These are phyloP conservation scores for Otolemur crassicaudatus DNA, from an alignment of 2,797 vertebrate species.

Conservation along the genomic window DNA sequence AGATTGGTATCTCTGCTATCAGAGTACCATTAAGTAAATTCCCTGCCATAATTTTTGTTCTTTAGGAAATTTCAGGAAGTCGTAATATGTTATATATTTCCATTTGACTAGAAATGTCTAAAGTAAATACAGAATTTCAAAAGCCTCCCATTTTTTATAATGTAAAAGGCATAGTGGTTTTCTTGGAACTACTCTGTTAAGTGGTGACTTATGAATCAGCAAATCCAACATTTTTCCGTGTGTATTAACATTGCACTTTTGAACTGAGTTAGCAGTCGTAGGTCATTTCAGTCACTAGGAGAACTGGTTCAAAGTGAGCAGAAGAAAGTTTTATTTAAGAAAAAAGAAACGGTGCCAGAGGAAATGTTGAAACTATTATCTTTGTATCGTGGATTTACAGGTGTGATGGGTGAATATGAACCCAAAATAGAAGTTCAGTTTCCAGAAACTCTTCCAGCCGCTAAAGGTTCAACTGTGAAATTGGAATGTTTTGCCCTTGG, in stretches of 20 bases:
- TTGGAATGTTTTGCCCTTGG: constrained; percentile 97
- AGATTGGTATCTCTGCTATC: neutral
- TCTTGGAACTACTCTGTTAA: neutral
- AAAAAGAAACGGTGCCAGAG: neutral
- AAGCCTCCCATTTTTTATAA: neutral
- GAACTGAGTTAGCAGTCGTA: neutral
- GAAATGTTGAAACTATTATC: neutral
- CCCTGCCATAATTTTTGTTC: neutral
- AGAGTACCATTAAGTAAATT: neutral
- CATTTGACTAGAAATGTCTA: neutral
- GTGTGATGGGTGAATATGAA: constrained; percentile 98
- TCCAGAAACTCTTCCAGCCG: constrained; percentile 94
- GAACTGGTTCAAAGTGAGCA: neutral
- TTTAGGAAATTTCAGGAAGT: neutral
- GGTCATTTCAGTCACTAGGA: neutral
- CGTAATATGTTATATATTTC: neutral
- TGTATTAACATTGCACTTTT: neutral
- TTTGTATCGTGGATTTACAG: constrained; percentile 82
- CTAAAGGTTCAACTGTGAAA: constrained; percentile 94
- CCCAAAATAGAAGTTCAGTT: constrained; percentile 99
- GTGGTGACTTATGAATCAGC: neutral
- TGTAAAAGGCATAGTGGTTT: neutral
- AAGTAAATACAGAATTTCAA: neutral
- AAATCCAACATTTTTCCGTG: neutral
- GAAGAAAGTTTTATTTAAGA: neutral